Percentiles rank a stretch among this genome's conserved stretches.
Evolutionary conservation across 2,888 invertebrate species (phyloP).

Genomic region (Acleris sparsana): DNA sequence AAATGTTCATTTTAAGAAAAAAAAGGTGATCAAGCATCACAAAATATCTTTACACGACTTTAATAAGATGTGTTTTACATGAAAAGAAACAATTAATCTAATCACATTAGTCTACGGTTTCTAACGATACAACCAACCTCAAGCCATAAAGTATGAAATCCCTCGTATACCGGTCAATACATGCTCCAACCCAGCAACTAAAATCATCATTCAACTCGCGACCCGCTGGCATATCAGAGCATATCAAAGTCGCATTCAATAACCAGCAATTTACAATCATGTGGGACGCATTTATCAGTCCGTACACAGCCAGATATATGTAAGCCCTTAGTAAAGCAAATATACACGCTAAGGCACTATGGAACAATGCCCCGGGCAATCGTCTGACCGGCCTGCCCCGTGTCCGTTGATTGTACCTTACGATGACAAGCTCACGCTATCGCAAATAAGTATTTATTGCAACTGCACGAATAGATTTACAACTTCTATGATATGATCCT

Average conservation of each 20-base stretch:
- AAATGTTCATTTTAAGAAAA: too few relatives aligned
- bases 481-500: constrained; percentile 40
- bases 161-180: constrained; percentile 26
- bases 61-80: too few relatives aligned
- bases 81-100: too few relatives aligned
- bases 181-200: constrained; percentile 38
- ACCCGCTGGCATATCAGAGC: constrained; percentile 37
- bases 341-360: constrained; percentile 55
- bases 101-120: too few relatives aligned
- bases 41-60: too few relatives aligned
- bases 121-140: constrained; percentile 10
- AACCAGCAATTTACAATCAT: constrained; percentile 61
- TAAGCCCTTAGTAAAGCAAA: constrained; percentile 47
- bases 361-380: constrained; percentile 72
- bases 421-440: constrained; percentile 76
- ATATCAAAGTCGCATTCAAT: constrained; percentile 55
- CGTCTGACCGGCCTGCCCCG: constrained; percentile 59
- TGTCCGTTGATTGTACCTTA: constrained; percentile 79
- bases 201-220: constrained; percentile 42
- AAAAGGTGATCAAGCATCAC: too few relatives aligned
- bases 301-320: constrained; percentile 46
- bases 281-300: constrained; percentile 61
- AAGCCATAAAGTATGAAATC: constrained; percentile 14
- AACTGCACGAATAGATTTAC: constrained; percentile 60
- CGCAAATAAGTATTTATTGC: constrained; percentile 80